These are phyloP conservation scores for Machimus atricapillus DNA, from an alignment of 2,888 invertebrate genomes.

Conservation along the genomic window DNA sequence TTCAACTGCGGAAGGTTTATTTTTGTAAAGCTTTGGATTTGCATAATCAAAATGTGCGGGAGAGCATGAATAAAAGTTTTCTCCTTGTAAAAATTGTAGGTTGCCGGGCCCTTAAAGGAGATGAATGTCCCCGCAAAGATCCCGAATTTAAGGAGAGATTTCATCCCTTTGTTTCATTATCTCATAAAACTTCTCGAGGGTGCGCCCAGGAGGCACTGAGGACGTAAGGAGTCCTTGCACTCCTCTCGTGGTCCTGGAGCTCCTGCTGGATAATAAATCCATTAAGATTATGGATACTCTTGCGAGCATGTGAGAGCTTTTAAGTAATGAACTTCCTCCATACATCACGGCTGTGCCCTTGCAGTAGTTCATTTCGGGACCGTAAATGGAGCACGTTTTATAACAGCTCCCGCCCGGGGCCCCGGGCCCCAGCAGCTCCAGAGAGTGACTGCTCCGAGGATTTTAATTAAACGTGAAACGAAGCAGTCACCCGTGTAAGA, in stretches of 20 bases:
- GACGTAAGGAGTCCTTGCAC: not conserved
- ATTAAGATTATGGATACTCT: not conserved
- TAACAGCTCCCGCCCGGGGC: not conserved
- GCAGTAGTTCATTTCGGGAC: not conserved
- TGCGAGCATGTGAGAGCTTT: not conserved
- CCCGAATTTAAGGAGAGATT: not conserved
- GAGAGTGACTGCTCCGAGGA: not conserved
- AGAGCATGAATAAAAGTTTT: slow-evolving; percentile 30
- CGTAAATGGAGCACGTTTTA: not conserved
- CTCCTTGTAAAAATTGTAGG: slow-evolving; percentile 11
- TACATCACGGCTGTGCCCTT: not conserved
- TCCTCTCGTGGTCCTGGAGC: not conserved
- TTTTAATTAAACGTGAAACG: not conserved
- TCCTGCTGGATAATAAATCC: not conserved
- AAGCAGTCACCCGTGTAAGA: not conserved
- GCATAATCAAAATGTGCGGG: slow-evolving; percentile 37
- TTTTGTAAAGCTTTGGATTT: slow-evolving; percentile 33
- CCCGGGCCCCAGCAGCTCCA: not conserved
- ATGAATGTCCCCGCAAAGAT: not conserved
- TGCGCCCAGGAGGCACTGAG: not conserved
- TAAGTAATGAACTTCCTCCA: not conserved
- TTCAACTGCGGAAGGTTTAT: slow-evolving; percentile 40
- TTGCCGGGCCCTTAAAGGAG: not conserved
- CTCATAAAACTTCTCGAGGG: not conserved
- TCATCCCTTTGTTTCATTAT: not conserved